These are phyloP conservation scores for Melanerpes aurifrons DNA, from an alignment of 2,113 vertebrate species.

Conservation along the genomic window DNA sequence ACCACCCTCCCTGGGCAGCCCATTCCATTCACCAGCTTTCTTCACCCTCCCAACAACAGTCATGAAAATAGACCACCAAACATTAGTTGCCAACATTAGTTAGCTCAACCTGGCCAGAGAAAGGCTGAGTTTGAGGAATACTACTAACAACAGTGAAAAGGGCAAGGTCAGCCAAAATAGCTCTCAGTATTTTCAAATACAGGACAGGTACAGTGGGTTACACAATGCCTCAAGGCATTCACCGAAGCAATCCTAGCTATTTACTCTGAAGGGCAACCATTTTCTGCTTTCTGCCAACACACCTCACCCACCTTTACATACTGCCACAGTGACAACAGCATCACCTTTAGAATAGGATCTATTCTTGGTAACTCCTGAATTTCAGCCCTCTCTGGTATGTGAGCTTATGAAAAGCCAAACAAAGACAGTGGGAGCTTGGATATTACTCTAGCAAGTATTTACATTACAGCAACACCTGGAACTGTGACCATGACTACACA, in stretches of 20 bases:
- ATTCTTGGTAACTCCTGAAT: slow-evolving; percentile 3
- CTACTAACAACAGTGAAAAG: neutral
- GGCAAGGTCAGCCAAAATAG: neutral
- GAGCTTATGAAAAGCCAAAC: slow-evolving; percentile 2
- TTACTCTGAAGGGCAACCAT: neutral
- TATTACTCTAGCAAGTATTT: slow-evolving; percentile 11
- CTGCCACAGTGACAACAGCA: neutral
- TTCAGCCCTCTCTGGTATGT: neutral
- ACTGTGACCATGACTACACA: neutral
- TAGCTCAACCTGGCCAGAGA: neutral
- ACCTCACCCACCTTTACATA: neutral
- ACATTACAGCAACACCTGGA: slow-evolving; percentile 19
- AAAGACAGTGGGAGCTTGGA: neutral
- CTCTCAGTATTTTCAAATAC: neutral
- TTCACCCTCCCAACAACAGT: neutral
- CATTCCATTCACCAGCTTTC: too few relatives aligned
- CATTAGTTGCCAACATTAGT: neutral
- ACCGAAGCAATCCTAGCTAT: neutral
- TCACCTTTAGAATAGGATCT: neutral
- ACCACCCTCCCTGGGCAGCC: too few relatives aligned
- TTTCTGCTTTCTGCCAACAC: slow-evolving; percentile 16
- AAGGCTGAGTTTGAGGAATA: neutral
- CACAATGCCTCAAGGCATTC: neutral
- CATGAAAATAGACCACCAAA: neutral
- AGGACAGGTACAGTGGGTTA: neutral